A percentile compares a stretch with the other conserved stretches of the same genome.
phyloP scores from a whole-genome alignment of 2,888 invertebrate genomes.

The Torymus texanus region DNA sequence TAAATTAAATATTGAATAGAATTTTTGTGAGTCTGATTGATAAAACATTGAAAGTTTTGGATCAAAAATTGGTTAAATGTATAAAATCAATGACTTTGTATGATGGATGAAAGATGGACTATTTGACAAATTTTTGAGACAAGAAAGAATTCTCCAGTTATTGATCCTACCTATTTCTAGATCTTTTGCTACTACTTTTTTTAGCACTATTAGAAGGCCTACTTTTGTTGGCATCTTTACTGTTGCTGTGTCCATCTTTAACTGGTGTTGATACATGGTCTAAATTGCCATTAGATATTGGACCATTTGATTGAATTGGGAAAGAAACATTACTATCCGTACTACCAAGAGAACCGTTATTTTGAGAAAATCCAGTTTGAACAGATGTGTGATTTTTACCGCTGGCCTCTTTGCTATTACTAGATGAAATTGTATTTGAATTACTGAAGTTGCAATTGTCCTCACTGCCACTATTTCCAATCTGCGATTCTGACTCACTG shows the following conservation, averaged over 20 bases:
- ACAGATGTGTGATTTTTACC: conserved; percentile 72
- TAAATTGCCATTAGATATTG: conserved; percentile 76
- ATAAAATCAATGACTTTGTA: conserved; percentile 10
- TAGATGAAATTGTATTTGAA: conserved; percentile 68
- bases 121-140: conserved; percentile 33
- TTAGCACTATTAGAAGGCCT: conserved; percentile 79
- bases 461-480: conserved; percentile 77
- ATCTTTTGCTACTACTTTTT: conserved; percentile 88
- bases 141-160: conserved; percentile 24
- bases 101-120: conserved; percentile 41
- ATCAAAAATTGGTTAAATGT: conserved; percentile 37
- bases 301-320: conserved; percentile 68
- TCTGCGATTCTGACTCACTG: conserved; percentile 92
- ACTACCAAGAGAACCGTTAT: conserved; percentile 70
- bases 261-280: conserved; percentile 82
- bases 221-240: conserved; percentile 75
- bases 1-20: no score
- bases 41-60: conserved; percentile 20
- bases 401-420: conserved; percentile 71
- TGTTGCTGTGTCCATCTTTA: conserved; percentile 72
- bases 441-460: conserved; percentile 75
- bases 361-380: conserved; percentile 69
- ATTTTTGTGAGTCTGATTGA: neutral
- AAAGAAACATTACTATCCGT: conserved; percentile 64
- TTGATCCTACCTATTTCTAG: conserved; percentile 83